Percentiles rank a stretch among this genome's conserved stretches.
Evolutionary conservation across 1,140 invertebrate species (phyloP).

Genomic region (Drosophila ambigua): DNA sequence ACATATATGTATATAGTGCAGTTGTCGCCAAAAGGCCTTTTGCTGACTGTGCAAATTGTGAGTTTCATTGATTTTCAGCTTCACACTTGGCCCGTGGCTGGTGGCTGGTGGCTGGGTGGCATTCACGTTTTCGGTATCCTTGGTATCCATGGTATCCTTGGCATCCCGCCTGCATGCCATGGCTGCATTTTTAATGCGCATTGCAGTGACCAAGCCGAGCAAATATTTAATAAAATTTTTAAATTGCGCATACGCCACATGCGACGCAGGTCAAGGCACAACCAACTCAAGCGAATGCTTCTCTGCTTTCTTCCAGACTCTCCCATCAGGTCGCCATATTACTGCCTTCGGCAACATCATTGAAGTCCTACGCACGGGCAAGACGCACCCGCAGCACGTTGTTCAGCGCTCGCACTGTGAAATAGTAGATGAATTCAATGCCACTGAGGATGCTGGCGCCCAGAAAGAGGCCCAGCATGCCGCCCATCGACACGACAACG

Average conservation of each 20-base stretch:
- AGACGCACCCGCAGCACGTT: slow-evolving; percentile 15
- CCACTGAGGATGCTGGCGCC: slow-evolving; percentile 85
- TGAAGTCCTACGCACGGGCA: slow-evolving; percentile 4
- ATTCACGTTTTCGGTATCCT: slow-evolving; percentile 13
- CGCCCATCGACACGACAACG: slow-evolving; percentile 84
- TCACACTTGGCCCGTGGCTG: slow-evolving; percentile 34
- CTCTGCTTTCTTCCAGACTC: background rate
- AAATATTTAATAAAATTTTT: slow-evolving; percentile 71
- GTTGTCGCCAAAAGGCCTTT: slow-evolving; percentile 54
- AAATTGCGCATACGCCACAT: slow-evolving; percentile 44
- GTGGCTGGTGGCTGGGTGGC: slow-evolving; percentile 8
- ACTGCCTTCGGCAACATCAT: no score
- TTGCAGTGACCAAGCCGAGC: slow-evolving; percentile 56
- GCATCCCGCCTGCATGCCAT: slow-evolving; percentile 53
- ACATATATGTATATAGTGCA: slow-evolving; percentile 23
- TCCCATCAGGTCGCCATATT: background rate
- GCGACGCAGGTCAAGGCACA: slow-evolving; percentile 26
- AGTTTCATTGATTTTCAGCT: slow-evolving; percentile 70
- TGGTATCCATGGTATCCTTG: slow-evolving; percentile 52
- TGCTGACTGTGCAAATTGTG: slow-evolving; percentile 64
- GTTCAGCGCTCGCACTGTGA: slow-evolving; percentile 68
- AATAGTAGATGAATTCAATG: slow-evolving; percentile 85
- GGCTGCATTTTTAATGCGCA: slow-evolving; percentile 72
- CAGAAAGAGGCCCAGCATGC: slow-evolving; percentile 84
- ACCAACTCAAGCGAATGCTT: background rate